Conservation (phyloP, 1,140 invertebrate genomes). For the Anoplophora glabripennis region DNA sequence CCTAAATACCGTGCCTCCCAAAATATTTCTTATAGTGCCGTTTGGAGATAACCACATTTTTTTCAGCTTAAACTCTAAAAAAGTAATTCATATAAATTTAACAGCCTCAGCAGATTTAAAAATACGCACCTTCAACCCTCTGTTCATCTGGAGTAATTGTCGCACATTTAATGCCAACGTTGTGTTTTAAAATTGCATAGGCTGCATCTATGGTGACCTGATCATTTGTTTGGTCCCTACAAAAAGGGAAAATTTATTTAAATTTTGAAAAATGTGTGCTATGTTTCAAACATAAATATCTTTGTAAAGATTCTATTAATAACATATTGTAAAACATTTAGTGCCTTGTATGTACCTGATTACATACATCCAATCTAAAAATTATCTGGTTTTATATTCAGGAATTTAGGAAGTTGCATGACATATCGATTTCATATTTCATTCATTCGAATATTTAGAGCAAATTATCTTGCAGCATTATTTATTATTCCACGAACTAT, state of each 20-base stretch:
- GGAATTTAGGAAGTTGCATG: no score
- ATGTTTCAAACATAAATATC: no score
- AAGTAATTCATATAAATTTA: background rate
- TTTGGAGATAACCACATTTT: slow-evolving; percentile 93
- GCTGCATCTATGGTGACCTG: slow-evolving; percentile 86
- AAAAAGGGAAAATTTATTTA: slow-evolving; percentile 1
- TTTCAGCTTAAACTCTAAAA: slow-evolving; percentile 83
- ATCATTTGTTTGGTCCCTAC: slow-evolving; percentile 79
- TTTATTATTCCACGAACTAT: no score
- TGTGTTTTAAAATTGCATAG: slow-evolving; percentile 82
- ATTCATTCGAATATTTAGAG: no score
- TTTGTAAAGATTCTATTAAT: no score
- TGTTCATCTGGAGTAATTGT: slow-evolving; percentile 89
- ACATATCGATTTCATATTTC: no score
- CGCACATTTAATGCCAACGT: slow-evolving; percentile 90
- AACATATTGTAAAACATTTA: no score
- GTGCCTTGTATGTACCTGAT: no score
- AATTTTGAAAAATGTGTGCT: no score
- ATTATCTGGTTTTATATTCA: no score
- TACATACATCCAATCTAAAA: no score
- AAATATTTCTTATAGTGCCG: slow-evolving; percentile 87
- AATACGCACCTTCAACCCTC: slow-evolving; percentile 71
- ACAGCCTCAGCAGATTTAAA: background rate
- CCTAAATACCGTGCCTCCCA: slow-evolving; percentile 87
- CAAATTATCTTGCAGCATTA: no score